phyloP scores from a whole-genome alignment of 2,888 invertebrate genomes.

The Acanthosepion lycidas region DNA sequence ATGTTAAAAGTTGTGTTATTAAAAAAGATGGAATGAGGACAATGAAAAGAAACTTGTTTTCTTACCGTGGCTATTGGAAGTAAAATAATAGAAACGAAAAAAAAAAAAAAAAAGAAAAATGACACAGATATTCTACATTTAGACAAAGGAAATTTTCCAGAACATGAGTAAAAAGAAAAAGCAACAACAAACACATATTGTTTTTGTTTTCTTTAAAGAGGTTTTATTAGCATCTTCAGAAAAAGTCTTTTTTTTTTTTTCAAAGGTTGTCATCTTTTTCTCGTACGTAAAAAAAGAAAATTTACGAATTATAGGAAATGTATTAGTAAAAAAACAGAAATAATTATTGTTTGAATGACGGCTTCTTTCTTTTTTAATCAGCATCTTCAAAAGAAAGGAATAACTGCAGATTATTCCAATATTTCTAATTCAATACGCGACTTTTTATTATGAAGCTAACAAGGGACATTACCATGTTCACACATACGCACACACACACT shows the following conservation, averaged over 20 bases:
- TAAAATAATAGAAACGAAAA: not conserved
- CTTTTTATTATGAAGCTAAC: not conserved
- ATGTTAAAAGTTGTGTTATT: slow-evolving; percentile 17
- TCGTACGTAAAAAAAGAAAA: not conserved
- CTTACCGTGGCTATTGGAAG: not conserved
- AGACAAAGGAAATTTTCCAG: not conserved
- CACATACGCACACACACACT: not conserved
- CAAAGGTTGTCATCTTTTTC: not conserved
- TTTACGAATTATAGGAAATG: not conserved
- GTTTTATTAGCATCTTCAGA: not conserved
- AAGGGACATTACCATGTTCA: not conserved
- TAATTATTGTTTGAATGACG: not conserved
- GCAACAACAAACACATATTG: not conserved
- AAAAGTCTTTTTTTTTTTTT: not conserved
- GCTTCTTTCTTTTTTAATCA: not conserved
- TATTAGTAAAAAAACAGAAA: not conserved
- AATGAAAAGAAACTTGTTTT: slow-evolving; percentile 23
- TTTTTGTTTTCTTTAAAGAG: not conserved
- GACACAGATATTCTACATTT: not conserved
- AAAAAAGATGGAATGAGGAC: not conserved
- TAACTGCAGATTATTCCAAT: not conserved
- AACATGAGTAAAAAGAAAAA: not conserved
- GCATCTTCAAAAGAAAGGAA: not conserved
- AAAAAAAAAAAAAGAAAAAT: not conserved
- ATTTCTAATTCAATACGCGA: not conserved